Conservation (phyloP, 2,797 vertebrate species). For the Podarcis siculus region DNA sequence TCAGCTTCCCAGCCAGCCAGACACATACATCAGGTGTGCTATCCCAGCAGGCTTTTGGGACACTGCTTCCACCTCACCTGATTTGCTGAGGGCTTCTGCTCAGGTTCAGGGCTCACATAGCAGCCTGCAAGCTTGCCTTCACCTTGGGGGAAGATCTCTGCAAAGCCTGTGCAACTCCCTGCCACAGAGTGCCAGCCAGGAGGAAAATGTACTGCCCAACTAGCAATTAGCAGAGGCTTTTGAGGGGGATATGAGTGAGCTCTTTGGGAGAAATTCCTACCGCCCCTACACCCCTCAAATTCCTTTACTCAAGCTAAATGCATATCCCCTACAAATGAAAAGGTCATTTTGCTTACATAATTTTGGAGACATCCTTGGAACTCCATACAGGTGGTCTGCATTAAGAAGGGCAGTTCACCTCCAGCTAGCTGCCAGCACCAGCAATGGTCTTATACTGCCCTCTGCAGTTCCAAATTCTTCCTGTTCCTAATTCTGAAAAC, state of each 20-base stretch:
- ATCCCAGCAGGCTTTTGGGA: not conserved
- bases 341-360: slow-evolving; percentile 49
- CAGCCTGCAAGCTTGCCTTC: slow-evolving; percentile 31
- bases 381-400: slow-evolving; percentile 67
- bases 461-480: slow-evolving; percentile 75
- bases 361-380: slow-evolving; percentile 36
- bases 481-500: not conserved
- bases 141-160: slow-evolving; percentile 22
- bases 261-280: slow-evolving; percentile 9
- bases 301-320: slow-evolving; percentile 64
- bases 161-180: slow-evolving; percentile 50
- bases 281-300: not conserved
- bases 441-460: slow-evolving; percentile 83
- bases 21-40: slow-evolving; percentile 3
- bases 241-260: not conserved
- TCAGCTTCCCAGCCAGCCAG: not conserved
- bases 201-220: slow-evolving; percentile 51
- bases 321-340: slow-evolving; percentile 61
- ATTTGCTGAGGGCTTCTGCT: not conserved
- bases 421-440: not conserved
- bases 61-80: not conserved
- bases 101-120: not conserved
- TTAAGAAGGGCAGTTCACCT: slow-evolving; percentile 40
- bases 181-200: slow-evolving; percentile 47
- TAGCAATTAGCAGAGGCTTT: slow-evolving; percentile 47